These are phyloP conservation scores for Pseudococcus longispinus DNA, from an alignment of 2,888 invertebrate species.

Conservation along the genomic window DNA sequence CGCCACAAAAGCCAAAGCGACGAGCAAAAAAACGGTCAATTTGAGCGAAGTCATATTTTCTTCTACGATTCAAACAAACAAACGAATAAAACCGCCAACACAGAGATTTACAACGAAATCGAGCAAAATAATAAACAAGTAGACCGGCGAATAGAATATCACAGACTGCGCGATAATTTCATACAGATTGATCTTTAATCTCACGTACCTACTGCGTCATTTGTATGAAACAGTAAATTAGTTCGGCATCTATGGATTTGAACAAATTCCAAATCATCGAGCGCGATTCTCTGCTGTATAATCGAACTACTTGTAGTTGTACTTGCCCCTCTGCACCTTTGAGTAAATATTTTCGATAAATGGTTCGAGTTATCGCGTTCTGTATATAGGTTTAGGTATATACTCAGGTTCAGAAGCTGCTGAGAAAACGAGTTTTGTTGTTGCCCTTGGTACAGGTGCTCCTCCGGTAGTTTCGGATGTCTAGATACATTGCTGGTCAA, in stretches of 20 bases:
- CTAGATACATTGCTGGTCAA: background rate
- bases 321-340: background rate
- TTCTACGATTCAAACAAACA: background rate
- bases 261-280: background rate
- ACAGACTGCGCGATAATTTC: slow-evolving; percentile 17
- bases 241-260: background rate
- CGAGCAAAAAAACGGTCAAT: background rate
- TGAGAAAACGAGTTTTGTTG: background rate
- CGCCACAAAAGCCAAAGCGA: background rate
- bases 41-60: slow-evolving; percentile 23
- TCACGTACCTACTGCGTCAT: background rate
- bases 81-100: background rate
- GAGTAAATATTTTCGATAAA: background rate
- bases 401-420: background rate
- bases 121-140: background rate
- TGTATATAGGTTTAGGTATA: background rate
- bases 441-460: background rate
- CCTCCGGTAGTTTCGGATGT: background rate
- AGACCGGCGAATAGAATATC: background rate
- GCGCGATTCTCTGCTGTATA: background rate
- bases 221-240: background rate
- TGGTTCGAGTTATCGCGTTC: background rate
- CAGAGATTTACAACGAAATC: background rate
- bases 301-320: background rate
- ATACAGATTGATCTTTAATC: background rate